These are phyloP conservation scores for Scaptomyza pallida DNA, from an alignment of 1,140 invertebrate species.

Conservation along the genomic window DNA sequence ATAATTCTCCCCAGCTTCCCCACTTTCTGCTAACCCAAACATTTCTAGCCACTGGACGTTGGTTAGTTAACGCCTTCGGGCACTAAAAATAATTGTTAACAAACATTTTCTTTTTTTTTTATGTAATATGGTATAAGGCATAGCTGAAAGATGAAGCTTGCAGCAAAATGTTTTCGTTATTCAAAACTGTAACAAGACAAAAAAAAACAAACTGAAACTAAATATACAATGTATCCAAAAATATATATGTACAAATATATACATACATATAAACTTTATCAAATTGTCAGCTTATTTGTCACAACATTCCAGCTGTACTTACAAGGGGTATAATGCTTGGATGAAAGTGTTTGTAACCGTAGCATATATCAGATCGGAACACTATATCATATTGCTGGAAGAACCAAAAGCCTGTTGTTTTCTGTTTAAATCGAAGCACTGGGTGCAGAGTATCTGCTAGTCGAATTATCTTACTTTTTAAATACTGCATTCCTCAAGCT, in stretches of 20 bases:
- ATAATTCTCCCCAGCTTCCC: not conserved
- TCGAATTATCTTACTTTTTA: no score
- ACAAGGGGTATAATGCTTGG: no score
- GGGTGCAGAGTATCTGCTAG: no score
- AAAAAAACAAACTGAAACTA: constrained; percentile 37
- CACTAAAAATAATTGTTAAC: constrained; percentile 19
- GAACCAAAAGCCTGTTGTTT: no score
- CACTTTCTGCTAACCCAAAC: not conserved
- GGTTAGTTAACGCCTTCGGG: not conserved
- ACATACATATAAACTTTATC: not conserved
- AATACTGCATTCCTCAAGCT: no score
- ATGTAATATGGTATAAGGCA: constrained; percentile 28
- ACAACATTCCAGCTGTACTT: no score
- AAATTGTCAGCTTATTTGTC: not conserved
- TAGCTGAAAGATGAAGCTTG: constrained; percentile 16
- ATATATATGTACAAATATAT: not conserved
- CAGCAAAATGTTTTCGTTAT: constrained; percentile 14
- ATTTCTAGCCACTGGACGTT: not conserved
- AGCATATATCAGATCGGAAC: no score
- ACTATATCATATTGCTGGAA: no score
- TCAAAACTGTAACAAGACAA: constrained; percentile 25
- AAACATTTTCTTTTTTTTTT: not conserved
- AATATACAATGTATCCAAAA: constrained; percentile 10
- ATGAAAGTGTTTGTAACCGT: no score
- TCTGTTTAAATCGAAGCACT: no score